Conservation (phyloP, 2,888 invertebrate species). For the Sussaba pulchella region DNA sequence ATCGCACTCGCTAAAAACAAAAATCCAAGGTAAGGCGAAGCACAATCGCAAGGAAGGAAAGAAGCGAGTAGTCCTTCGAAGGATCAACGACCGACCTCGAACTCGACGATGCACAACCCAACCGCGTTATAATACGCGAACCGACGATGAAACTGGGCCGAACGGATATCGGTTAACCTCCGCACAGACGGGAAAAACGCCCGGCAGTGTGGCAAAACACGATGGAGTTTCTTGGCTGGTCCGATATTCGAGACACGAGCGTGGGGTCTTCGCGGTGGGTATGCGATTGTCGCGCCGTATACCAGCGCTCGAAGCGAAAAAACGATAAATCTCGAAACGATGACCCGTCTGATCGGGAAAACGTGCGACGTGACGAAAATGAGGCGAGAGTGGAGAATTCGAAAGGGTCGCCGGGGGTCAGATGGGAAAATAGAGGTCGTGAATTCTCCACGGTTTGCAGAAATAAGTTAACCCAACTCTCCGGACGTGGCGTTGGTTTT, state of each 20-base stretch:
- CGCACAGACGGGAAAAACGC: background rate
- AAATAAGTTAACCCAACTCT: constrained; percentile 28
- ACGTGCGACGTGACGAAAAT: constrained; percentile 69
- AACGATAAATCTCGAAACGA: constrained; percentile 70
- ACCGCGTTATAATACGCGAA: constrained; percentile 15
- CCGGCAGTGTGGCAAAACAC: constrained; percentile 5
- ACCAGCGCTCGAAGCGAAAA: constrained; percentile 50
- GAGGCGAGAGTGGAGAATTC: constrained; percentile 46
- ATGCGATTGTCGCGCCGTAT: constrained; percentile 53
- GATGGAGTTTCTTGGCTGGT: constrained; percentile 25
- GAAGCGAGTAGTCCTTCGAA: background rate
- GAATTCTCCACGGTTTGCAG: constrained; percentile 27
- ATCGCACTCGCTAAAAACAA: too few relatives aligned
- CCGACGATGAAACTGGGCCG: constrained; percentile 59
- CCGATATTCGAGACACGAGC: constrained; percentile 66
- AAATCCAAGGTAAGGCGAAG: too few relatives aligned
- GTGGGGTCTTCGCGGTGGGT: constrained; percentile 38
- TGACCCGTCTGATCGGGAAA: constrained; percentile 66
- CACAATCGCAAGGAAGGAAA: background rate
- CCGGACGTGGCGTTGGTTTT: constrained; percentile 19
- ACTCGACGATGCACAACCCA: background rate
- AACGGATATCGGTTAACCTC: constrained; percentile 60
- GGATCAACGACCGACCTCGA: constrained; percentile 13
- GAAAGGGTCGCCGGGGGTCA: constrained; percentile 2
- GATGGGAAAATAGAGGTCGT: background rate